Conservation (phyloP, 2,797 vertebrate species). For the Enteromius unitaeniatus region DNA sequence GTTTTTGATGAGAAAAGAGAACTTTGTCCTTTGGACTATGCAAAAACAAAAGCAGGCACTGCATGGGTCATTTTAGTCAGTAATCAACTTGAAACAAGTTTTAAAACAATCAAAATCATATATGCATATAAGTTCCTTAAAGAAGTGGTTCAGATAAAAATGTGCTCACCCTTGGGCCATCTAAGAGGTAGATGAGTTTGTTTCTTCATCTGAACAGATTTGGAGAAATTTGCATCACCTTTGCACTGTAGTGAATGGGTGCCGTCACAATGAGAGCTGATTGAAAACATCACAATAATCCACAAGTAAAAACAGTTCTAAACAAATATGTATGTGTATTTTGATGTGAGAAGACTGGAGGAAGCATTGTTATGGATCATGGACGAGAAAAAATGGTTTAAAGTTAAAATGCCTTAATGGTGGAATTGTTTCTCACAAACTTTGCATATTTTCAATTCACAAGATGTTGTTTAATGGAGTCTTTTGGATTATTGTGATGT, state of each 20-base stretch:
- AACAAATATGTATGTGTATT: neutral
- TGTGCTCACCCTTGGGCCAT: too few relatives aligned
- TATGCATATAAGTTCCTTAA: neutral
- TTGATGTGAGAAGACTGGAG: neutral
- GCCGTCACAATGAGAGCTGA: too few relatives aligned
- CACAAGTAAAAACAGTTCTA: neutral
- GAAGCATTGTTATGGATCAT: neutral
- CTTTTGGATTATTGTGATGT: neutral
- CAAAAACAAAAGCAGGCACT: conserved; percentile 40
- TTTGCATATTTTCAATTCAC: neutral
- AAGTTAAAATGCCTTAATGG: neutral
- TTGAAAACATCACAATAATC: neutral
- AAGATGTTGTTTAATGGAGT: neutral
- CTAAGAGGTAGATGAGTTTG: too few relatives aligned
- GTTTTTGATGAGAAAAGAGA: conserved; percentile 25
- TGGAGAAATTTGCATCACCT: too few relatives aligned
- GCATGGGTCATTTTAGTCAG: neutral
- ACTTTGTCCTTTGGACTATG: conserved; percentile 65
- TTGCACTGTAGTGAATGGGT: too few relatives aligned
- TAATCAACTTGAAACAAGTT: neutral
- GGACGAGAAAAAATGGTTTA: neutral
- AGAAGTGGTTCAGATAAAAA: neutral
- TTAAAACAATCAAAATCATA: neutral
- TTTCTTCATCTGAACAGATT: too few relatives aligned
- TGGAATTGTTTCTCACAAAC: neutral